Evolutionary conservation across 1,140 invertebrate genomes (phyloP).

Genomic region (Penaeus indicus): DNA sequence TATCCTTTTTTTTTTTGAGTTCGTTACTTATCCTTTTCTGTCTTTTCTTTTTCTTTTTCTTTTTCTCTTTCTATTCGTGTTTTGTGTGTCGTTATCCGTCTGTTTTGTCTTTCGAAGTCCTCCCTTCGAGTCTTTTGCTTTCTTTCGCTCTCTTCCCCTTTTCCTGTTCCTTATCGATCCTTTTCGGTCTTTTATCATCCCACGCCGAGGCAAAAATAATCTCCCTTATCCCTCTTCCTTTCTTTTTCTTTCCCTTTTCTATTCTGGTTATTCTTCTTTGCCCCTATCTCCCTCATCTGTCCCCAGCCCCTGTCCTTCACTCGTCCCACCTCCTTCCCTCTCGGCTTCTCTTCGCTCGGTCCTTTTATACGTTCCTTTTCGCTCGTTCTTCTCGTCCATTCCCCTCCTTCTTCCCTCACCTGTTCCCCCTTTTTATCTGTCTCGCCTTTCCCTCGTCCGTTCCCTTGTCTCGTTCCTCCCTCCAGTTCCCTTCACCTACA

Average conservation of each 20-base stretch:
- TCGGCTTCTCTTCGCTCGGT: background rate
- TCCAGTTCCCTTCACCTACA: too few relatives aligned
- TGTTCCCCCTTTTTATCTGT: background rate
- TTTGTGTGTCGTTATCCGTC: background rate
- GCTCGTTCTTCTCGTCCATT: background rate
- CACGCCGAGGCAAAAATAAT: background rate
- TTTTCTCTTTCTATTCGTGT: background rate
- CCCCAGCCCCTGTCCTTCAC: background rate
- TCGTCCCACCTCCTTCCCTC: background rate
- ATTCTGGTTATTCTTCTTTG: background rate
- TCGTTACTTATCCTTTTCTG: background rate
- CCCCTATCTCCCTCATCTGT: background rate
- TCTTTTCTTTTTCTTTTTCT: background rate
- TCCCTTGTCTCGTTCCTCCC: too few relatives aligned
- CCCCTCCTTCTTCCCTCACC: background rate
- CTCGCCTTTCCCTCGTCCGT: background rate
- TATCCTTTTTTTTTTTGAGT: background rate
- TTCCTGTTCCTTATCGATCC: too few relatives aligned
- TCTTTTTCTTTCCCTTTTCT: slow-evolving; percentile 1
- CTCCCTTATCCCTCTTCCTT: background rate
- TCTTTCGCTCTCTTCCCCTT: background rate
- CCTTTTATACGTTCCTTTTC: background rate
- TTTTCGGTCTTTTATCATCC: background rate
- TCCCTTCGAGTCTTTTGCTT: background rate
- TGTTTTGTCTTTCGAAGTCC: background rate